These are phyloP conservation scores for Arctocebus calabarensis DNA, from an alignment of 2,797 vertebrate genomes.

Conservation along the genomic window DNA sequence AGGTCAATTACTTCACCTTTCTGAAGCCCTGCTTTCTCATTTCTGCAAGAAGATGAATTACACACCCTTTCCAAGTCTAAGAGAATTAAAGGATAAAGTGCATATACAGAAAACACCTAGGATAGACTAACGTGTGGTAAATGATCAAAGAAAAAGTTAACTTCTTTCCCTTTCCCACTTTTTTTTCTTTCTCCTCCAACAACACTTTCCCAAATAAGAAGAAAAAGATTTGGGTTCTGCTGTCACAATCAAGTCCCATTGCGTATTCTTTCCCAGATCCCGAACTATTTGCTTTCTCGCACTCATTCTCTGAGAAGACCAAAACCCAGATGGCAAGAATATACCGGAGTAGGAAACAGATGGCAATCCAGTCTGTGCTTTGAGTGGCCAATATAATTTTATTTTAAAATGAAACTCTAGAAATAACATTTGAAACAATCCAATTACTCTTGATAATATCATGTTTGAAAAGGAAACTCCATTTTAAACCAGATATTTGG, in stretches of 20 bases:
- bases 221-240: background rate
- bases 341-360: background rate
- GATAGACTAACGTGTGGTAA: background rate
- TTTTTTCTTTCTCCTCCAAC: background rate
- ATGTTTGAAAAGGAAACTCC: background rate
- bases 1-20: constrained; percentile 18
- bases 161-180: background rate
- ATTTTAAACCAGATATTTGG: background rate
- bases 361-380: background rate
- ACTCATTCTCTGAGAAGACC: background rate
- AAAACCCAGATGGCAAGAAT: background rate
- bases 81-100: background rate
- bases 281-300: background rate
- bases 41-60: background rate
- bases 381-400: background rate
- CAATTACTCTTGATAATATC: constrained; percentile 39
- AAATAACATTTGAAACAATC: constrained; percentile 39
- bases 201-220: background rate
- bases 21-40: background rate
- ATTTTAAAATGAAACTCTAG: constrained; percentile 51
- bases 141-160: background rate
- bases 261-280: background rate
- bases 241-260: background rate
- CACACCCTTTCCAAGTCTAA: background rate
- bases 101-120: background rate